Evolutionary conservation across 30 jellyfish, hydroid and myxozoan genomes (phyloP).

Genomic region (Clytia hemisphaerica): DNA sequence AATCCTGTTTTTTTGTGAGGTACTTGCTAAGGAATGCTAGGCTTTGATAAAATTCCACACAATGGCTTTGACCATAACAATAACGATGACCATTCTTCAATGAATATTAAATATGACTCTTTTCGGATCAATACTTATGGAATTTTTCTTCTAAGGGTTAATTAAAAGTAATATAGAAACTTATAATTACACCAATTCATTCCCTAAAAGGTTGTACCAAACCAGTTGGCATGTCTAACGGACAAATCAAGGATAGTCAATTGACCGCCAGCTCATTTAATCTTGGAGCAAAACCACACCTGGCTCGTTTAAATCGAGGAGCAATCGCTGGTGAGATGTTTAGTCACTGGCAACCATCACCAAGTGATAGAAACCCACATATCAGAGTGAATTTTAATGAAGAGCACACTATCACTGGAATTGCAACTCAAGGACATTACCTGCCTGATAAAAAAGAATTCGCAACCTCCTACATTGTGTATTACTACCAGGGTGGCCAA

Average conservation of each 20-base stretch:
- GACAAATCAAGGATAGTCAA: conserved; percentile 40
- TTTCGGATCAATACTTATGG: too few relatives aligned
- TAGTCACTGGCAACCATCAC: conserved; percentile 43
- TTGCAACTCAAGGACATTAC: conserved; percentile 92
- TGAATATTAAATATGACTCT: too few relatives aligned
- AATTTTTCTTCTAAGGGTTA: too few relatives aligned
- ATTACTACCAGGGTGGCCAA: too few relatives aligned
- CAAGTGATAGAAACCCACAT: conserved; percentile 34
- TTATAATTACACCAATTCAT: too few relatives aligned
- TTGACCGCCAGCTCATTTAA: conserved; percentile 54
- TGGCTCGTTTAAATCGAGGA: conserved; percentile 54
- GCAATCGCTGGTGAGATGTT: conserved; percentile 32
- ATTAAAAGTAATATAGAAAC: too few relatives aligned
- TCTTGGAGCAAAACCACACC: conserved; percentile 41
- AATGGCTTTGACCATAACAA: too few relatives aligned
- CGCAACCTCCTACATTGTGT: conserved; percentile 43
- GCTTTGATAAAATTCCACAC: too few relatives aligned
- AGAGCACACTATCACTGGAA: conserved; percentile 64
- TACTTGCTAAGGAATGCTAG: too few relatives aligned
- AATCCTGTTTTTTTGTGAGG: too few relatives aligned
- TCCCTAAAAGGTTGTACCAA: conserved; percentile 60
- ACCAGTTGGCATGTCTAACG: conserved; percentile 63
- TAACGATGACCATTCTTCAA: too few relatives aligned
- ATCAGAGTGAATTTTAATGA: conserved; percentile 26
- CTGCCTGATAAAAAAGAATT: conserved; percentile 33